Conservation (phyloP, 2,797 vertebrate species). For the Falco berigora region DNA sequence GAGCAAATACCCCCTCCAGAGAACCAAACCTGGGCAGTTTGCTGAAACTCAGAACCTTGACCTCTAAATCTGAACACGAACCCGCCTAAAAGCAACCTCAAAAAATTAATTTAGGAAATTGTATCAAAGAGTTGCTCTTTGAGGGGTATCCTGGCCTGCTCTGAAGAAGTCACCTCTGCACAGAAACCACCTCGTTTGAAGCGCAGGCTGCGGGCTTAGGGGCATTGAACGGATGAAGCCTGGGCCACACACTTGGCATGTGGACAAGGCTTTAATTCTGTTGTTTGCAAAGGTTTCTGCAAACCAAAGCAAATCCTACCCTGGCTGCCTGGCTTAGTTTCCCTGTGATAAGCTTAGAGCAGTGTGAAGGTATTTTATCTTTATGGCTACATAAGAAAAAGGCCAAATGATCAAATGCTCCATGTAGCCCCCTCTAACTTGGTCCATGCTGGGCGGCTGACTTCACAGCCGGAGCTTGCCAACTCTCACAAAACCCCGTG, state of each 20-base stretch:
- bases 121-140: background rate
- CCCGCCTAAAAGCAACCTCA: background rate
- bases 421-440: background rate
- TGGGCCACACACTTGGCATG: background rate
- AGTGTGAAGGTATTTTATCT: background rate
- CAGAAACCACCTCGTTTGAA: background rate
- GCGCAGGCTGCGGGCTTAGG: background rate
- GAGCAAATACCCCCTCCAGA: background rate
- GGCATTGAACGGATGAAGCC: rapidly evolving
- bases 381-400: background rate
- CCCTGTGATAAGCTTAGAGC: background rate
- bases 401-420: conserved; percentile 9
- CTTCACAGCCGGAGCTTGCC: background rate
- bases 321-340: background rate
- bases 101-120: background rate
- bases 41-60: background rate
- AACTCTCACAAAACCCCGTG: background rate
- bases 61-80: background rate
- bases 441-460: background rate
- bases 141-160: background rate
- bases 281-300: background rate
- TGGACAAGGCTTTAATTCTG: background rate
- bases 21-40: background rate
- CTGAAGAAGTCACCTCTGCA: background rate
- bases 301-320: background rate